phyloP scores from a whole-genome alignment of 2,888 invertebrate species.

The Clitarchus hookeri region DNA sequence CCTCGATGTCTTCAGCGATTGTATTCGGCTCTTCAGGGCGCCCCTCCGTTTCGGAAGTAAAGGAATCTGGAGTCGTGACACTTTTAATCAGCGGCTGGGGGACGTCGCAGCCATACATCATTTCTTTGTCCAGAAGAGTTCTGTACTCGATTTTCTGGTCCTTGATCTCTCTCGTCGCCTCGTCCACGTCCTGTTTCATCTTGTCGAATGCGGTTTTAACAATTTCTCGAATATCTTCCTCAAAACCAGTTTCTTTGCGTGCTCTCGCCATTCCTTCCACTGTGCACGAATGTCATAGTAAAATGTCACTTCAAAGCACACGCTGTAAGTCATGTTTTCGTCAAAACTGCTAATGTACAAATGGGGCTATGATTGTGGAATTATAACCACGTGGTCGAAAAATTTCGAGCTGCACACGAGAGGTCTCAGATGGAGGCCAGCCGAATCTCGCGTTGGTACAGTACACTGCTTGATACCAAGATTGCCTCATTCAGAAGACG shows the following conservation, averaged over 20 bases:
- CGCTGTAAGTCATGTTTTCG: neutral
- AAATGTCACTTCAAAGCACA: neutral
- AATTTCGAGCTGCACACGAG: neutral
- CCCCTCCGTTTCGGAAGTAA: neutral
- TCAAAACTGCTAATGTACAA: neutral
- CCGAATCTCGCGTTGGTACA: neutral
- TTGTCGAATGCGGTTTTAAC: neutral
- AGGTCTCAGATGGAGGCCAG: slow-evolving; percentile 7
- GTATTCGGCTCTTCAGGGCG: neutral
- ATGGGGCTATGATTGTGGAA: neutral
- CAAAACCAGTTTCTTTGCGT: neutral
- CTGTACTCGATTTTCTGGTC: neutral
- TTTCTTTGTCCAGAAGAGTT: neutral
- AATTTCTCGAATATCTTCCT: neutral
- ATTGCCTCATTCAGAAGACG: neutral
- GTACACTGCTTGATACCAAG: neutral
- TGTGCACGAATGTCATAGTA: neutral
- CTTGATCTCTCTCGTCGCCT: neutral
- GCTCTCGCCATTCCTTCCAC: neutral
- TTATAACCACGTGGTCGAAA: neutral
- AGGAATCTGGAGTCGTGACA: neutral
- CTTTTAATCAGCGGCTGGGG: neutral
- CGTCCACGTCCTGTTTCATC: neutral
- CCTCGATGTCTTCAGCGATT: neutral
- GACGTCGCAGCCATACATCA: neutral